A percentile compares a stretch with the other conserved stretches of the same genome.
Conservation (phyloP, 2,888 invertebrate genomes). For the Microdon myrmicae region DNA sequence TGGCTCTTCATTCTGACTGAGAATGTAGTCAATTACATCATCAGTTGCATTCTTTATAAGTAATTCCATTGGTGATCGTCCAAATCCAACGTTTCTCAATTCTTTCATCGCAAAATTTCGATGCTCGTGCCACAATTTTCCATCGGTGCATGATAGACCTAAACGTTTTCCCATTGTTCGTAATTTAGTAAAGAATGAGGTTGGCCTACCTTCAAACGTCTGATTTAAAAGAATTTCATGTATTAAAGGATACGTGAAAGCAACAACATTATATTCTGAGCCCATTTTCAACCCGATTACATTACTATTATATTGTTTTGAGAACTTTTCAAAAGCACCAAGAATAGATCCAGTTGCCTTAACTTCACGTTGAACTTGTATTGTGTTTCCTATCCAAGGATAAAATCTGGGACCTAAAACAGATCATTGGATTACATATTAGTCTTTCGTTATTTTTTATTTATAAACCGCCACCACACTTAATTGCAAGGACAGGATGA, state of each 20-base stretch:
- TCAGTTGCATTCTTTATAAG: slow-evolving; percentile 70
- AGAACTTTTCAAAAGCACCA: slow-evolving; percentile 67
- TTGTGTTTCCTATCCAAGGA: slow-evolving; percentile 64
- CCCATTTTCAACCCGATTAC: slow-evolving; percentile 72
- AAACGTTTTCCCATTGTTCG: slow-evolving; percentile 72
- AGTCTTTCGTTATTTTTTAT: too few species aligned
- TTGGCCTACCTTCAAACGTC: slow-evolving; percentile 74
- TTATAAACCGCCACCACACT: too few species aligned
- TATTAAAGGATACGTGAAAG: slow-evolving; percentile 69
- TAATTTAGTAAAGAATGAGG: slow-evolving; percentile 73
- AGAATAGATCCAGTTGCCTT: slow-evolving; percentile 68
- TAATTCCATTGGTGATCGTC: slow-evolving; percentile 69
- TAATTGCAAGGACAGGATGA: too few species aligned
- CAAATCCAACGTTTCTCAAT: slow-evolving; percentile 70
- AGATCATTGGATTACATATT: too few species aligned
- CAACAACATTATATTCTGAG: slow-evolving; percentile 69
- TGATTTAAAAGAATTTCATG: slow-evolving; percentile 70
- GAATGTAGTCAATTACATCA: slow-evolving; percentile 63
- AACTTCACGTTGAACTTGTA: slow-evolving; percentile 61
- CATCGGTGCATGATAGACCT: slow-evolving; percentile 72
- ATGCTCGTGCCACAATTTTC: slow-evolving; percentile 70
- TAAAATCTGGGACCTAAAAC: slow-evolving; percentile 62
- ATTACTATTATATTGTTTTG: slow-evolving; percentile 68
- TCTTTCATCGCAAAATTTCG: slow-evolving; percentile 70
- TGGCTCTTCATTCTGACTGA: slow-evolving; percentile 52